A percentile compares a stretch with the other conserved stretches of the same genome.
Evolutionary conservation across 1,140 invertebrate genomes (phyloP).

Genomic region (Drosophila novamexicana): DNA sequence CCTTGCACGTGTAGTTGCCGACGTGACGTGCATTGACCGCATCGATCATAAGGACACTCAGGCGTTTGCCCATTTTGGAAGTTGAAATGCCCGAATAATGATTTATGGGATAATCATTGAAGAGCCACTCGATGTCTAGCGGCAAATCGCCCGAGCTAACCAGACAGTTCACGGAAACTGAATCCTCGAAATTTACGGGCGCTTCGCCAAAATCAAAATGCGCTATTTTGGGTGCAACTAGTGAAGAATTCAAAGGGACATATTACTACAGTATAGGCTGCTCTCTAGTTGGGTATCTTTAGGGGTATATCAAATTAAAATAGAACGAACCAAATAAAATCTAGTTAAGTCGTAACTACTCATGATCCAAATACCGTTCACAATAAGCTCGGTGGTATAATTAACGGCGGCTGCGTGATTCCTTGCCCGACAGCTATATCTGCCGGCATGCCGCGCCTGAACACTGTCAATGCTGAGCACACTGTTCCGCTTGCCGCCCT

Average conservation of each 20-base stretch:
- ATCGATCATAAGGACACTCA: slow-evolving; percentile 85
- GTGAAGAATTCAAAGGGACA: slow-evolving; percentile 9
- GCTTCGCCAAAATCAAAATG: slow-evolving; percentile 87
- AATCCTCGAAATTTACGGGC: slow-evolving; percentile 87
- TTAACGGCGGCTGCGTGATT: slow-evolving; percentile 90
- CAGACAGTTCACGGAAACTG: slow-evolving; percentile 86
- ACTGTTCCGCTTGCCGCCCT: slow-evolving; percentile 91
- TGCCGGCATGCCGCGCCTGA: slow-evolving; percentile 90
- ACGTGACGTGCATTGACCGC: slow-evolving; percentile 85
- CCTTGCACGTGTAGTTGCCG: slow-evolving; percentile 88
- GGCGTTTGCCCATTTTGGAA: slow-evolving; percentile 87
- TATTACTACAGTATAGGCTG: neutral
- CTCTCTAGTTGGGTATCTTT: slow-evolving; percentile 10
- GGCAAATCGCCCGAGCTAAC: slow-evolving; percentile 88
- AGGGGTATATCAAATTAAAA: slow-evolving; percentile 39
- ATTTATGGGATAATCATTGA: slow-evolving; percentile 86
- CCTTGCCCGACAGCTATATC: slow-evolving; percentile 92
- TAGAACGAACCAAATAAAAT: slow-evolving; percentile 37
- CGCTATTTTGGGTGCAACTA: slow-evolving; percentile 88
- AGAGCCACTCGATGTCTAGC: slow-evolving; percentile 87
- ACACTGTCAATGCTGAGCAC: slow-evolving; percentile 91
- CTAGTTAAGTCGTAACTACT: slow-evolving; percentile 50
- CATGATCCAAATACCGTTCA: slow-evolving; percentile 88
- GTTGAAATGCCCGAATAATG: slow-evolving; percentile 84
- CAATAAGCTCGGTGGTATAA: slow-evolving; percentile 88